These are phyloP conservation scores for Sorex fumeus DNA, from an alignment of 2,113 vertebrate species.

Conservation along the genomic window DNA sequence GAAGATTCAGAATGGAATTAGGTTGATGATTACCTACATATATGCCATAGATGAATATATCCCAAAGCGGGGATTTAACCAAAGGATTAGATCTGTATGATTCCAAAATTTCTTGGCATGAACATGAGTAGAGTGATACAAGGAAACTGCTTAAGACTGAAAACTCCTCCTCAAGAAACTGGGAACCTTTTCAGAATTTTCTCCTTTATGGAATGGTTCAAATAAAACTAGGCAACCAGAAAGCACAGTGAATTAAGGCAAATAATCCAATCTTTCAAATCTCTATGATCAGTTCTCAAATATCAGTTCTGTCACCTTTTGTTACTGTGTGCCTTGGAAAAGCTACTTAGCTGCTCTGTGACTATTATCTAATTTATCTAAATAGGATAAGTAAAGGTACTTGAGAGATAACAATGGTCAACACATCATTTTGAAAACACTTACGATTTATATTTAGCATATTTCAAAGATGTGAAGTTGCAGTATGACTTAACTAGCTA, in stretches of 20 bases:
- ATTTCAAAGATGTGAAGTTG: neutral
- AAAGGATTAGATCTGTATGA: neutral
- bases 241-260: constrained; percentile 33
- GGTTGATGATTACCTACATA: neutral
- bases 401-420: neutral
- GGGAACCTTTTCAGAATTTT: neutral
- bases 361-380: neutral
- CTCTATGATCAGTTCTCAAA: neutral
- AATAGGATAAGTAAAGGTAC: constrained; percentile 42
- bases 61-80: neutral
- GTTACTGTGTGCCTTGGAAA: neutral
- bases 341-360: neutral
- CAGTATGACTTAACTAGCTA: neutral
- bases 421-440: constrained; percentile 30
- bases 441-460: constrained; percentile 42
- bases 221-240: neutral
- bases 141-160: neutral
- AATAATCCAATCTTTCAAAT: constrained; percentile 26
- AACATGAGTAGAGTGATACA: neutral
- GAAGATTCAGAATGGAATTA: constrained; percentile 41
- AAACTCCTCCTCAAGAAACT: constrained; percentile 31
- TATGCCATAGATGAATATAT: neutral
- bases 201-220: neutral
- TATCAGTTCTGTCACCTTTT: neutral
- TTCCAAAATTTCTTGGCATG: neutral